Base-by-base conservation (phyloP, 2,888 invertebrate species). In the Drosophila meridionalis region DNA sequence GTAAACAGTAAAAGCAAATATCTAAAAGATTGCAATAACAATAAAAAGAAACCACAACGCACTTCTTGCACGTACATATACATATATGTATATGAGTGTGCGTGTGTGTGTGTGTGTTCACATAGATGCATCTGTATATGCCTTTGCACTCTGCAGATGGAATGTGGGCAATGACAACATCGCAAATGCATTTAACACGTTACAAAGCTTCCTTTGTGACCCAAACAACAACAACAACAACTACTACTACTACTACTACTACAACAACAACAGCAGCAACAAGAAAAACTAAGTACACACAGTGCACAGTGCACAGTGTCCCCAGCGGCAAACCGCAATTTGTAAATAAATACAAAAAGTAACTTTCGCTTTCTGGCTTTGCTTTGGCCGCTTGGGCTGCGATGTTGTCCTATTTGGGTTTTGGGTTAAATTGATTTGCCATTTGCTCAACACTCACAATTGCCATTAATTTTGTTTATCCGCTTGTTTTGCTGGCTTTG, bases 191-290 rank as follows among this genome's bases (percentile, higher is more conserved):
- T 60, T 75, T 40, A 60, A 64, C 67, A 57, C 60, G 66, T 57
- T 67, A 43, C 64, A 61, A 61, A 64, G 72, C 68, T 68, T 80
- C 77, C 80, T 78, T 78, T 78, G 77, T 80, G 73, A 56, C 55
- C 52, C 57, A 57, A 65, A 59, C 52, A 59, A 58, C 48, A 53
- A 8, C 53, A 47, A 6, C 28, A 42, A 4, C 7, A 42, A n/a
- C 20, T 8, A 12, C 20, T n/a, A 8, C 42, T 20, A 20, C 20
- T 20, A 20, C 20, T 20, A 59, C 52, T 56, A 58, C 48, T 38
- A 8, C 53, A 47, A 6, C 28, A 42, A 4, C 7, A 42, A n/a
- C 20, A 42, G 7, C 32, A n/a, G n/a, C 32, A 36, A 34, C 36
- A 32, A 42, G 20, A 32, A 57, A 40, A 43, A 45, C 43, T 30